Base-by-base conservation (phyloP, 2,113 vertebrate genomes). In the Solenodon paradoxus region DNA sequence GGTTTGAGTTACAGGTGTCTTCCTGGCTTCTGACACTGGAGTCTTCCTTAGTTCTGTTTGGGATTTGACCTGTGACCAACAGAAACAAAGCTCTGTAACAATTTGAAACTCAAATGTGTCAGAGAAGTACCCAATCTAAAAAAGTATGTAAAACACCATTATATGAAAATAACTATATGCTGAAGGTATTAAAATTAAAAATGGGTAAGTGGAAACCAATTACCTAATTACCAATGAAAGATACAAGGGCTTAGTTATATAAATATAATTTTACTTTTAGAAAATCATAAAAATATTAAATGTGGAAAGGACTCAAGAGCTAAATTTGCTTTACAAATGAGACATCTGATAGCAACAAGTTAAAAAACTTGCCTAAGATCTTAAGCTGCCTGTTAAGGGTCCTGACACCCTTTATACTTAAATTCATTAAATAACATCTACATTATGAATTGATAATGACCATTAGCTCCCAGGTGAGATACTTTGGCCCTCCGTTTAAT, bases 1-100 rank as follows among this genome's bases (percentile, higher is more conserved):
- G 49, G 98, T 98, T 95, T 98, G 98, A 95, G 99, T 99, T 94
- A 99, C 99, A 38, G 99, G 99, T 40, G 99, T 99, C 98, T 99
- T 99, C 97, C 99, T 99, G 49, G 98, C 98, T 98, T 99, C 99
- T 4, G 99, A 99, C 51, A 99, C 99, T 0, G 99, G 99, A 96
- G 99, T 99, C 98, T 99, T 99, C 98, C 99, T 99, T 98, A 99
- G 96, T 95, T 99, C 99, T 0, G 98, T 96, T 97, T 99, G 99
- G 0, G 98, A 99, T 98, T 99, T 99, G 79, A 99, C 99, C 99
- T 99, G 97, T 42, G 88, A 95, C 53, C 97, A 96, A 97, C 4
- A 96, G 90, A 97, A 94, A 71, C 45, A 95, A 96, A 5, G 95
- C 26, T 53, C 72, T 28, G 22, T 84, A 93, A 97, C 75, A 92